Conservation (phyloP, 2,888 invertebrate genomes). For the Arrhopalites spinosus region DNA sequence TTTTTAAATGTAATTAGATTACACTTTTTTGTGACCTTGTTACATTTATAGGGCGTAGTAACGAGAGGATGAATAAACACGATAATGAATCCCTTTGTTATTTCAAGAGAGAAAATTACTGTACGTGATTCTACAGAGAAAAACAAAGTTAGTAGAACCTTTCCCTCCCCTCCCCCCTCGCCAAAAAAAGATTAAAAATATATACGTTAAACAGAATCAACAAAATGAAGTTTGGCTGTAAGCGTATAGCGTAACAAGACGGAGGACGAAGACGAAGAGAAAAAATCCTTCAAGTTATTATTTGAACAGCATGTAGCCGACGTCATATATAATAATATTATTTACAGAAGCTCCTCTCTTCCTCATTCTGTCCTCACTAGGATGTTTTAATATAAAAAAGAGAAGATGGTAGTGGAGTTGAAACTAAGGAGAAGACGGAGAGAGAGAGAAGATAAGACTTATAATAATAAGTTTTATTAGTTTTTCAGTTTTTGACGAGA, state of each 20-base stretch:
- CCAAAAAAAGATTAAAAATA: not conserved
- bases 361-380: not conserved
- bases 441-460: not conserved
- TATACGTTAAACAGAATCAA: too few relatives aligned
- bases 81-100: too few relatives aligned
- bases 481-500: not conserved
- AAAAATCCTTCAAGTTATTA: too few relatives aligned
- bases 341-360: not conserved
- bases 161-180: too few relatives aligned
- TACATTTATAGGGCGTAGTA: too few relatives aligned
- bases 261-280: not conserved
- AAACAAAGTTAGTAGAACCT: too few relatives aligned
- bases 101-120: too few relatives aligned
- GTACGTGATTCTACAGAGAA: too few relatives aligned
- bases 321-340: not conserved
- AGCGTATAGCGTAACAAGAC: not conserved
- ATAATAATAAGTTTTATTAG: constrained; percentile 15
- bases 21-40: too few relatives aligned
- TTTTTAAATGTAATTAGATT: too few relatives aligned
- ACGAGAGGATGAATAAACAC: too few relatives aligned
- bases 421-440: not conserved
- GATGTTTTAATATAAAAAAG: not conserved
- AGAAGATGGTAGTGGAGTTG: not conserved
- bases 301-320: not conserved
- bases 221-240: too few relatives aligned